These are phyloP conservation scores for Platygyra sinensis DNA, from an alignment of 64 coral and sea anemone genomes.

Conservation along the genomic window DNA sequence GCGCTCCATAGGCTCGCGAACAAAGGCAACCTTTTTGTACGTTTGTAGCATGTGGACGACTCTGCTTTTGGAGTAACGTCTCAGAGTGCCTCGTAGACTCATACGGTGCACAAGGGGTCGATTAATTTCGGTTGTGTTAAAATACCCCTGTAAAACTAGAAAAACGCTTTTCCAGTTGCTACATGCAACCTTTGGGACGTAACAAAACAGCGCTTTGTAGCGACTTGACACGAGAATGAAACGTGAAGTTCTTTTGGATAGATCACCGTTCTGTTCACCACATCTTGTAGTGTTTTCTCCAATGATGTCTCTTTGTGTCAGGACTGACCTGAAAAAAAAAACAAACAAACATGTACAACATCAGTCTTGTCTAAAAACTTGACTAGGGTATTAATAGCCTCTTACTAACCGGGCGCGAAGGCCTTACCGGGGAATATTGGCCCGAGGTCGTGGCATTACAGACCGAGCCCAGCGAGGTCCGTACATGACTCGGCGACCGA, in stretches of 20 bases:
- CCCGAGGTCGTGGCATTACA: too few relatives aligned
- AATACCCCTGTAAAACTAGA: neutral
- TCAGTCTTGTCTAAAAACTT: too few relatives aligned
- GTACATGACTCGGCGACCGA: too few relatives aligned
- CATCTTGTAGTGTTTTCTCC: too few relatives aligned
- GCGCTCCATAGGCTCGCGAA: slow-evolving; percentile 76
- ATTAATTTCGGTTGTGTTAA: neutral
- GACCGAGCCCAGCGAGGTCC: too few relatives aligned
- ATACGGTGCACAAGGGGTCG: neutral
- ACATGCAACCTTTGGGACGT: slow-evolving; percentile 52
- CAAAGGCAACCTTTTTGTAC: slow-evolving; percentile 84
- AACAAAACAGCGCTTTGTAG: slow-evolving; percentile 36
- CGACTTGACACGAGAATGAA: slow-evolving; percentile 18
- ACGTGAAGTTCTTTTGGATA: neutral
- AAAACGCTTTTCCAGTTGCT: slow-evolving; percentile 48
- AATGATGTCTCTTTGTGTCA: too few relatives aligned
- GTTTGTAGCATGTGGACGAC: slow-evolving; percentile 47
- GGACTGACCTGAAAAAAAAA: neutral
- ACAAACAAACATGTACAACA: too few relatives aligned
- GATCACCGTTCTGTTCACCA: neutral
- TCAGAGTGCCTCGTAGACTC: neutral
- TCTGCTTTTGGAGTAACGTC: neutral
- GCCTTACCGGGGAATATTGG: too few relatives aligned
- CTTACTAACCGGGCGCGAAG: too few relatives aligned
- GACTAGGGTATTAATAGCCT: too few relatives aligned